Evolutionary conservation across 2,797 vertebrate species (phyloP).

Genomic region (Diplodus sargus): DNA sequence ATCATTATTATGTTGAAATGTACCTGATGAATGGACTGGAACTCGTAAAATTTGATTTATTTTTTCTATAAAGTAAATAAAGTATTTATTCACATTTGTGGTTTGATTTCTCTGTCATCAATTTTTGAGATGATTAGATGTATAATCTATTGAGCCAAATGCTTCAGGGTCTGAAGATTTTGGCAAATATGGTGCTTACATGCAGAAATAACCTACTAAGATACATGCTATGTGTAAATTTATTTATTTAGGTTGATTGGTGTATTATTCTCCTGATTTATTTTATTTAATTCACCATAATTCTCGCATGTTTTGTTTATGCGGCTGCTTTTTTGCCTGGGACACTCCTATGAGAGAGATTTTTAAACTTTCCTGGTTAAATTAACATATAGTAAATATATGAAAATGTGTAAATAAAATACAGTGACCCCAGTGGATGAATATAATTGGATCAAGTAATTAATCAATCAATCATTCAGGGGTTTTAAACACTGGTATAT

Average conservation of each 20-base stretch:
- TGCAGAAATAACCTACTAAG: neutral
- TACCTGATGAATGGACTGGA: neutral
- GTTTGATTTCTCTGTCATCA: neutral
- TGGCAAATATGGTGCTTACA: neutral
- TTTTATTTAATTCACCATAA: neutral
- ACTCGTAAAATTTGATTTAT: neutral
- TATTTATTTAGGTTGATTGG: no score
- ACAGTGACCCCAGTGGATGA: neutral
- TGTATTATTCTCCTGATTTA: no score
- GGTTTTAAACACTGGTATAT: neutral
- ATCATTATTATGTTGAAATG: neutral
- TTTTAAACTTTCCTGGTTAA: neutral
- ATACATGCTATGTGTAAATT: neutral
- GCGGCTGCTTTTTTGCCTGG: neutral
- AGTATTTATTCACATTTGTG: neutral
- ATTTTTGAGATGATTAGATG: neutral
- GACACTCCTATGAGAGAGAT: neutral
- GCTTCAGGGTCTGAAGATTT: neutral
- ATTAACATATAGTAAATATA: neutral
- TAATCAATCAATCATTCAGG: no score
- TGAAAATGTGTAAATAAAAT: neutral
- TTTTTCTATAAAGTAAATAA: conserved; percentile 27
- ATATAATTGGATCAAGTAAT: neutral
- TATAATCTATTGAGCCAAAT: no score
- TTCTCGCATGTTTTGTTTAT: neutral